These are phyloP conservation scores for Corvus moneduloides DNA, from an alignment of 2,113 vertebrate species.

Conservation along the genomic window DNA sequence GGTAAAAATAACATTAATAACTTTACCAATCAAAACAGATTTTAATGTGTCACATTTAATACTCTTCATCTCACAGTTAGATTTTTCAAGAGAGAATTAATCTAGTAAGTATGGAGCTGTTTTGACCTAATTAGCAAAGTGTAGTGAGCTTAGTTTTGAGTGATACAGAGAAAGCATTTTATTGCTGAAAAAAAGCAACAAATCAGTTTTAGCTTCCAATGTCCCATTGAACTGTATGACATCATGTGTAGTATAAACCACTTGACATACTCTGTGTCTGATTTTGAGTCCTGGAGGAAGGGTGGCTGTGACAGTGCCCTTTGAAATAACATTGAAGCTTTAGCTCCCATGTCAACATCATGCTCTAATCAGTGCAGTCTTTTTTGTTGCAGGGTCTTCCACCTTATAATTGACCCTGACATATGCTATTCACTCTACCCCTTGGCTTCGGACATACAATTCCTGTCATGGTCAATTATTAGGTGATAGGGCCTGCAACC, in stretches of 20 bases:
- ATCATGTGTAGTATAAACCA: not conserved
- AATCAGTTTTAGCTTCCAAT: not conserved
- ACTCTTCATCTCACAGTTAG: not conserved
- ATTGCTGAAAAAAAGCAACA: not conserved
- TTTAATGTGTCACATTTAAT: not conserved
- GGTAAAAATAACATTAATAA: slow-evolving; percentile 21
- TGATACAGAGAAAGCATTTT: not conserved
- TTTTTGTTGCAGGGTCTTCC: slow-evolving; percentile 65
- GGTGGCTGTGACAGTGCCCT: slow-evolving; percentile 41
- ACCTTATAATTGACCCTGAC: slow-evolving; percentile 72
- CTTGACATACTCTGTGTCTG: slow-evolving; percentile 22
- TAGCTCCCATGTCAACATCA: slow-evolving; percentile 54
- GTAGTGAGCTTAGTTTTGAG: not conserved
- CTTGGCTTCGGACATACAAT: slow-evolving; percentile 62
- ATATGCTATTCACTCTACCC: slow-evolving; percentile 67
- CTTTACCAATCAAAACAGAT: not conserved
- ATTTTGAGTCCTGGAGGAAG: slow-evolving; percentile 39
- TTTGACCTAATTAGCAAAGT: slow-evolving; percentile 25
- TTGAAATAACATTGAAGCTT: slow-evolving; percentile 58
- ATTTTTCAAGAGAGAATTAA: not conserved
- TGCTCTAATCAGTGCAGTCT: slow-evolving; percentile 67
- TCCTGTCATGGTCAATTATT: slow-evolving; percentile 70
- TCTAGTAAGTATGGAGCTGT: not conserved
- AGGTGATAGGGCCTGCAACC: slow-evolving; percentile 65
- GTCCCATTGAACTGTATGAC: slow-evolving; percentile 3